Evolutionary conservation across 2,888 invertebrate genomes (phyloP).

Genomic region (Charanyca ferruginea): DNA sequence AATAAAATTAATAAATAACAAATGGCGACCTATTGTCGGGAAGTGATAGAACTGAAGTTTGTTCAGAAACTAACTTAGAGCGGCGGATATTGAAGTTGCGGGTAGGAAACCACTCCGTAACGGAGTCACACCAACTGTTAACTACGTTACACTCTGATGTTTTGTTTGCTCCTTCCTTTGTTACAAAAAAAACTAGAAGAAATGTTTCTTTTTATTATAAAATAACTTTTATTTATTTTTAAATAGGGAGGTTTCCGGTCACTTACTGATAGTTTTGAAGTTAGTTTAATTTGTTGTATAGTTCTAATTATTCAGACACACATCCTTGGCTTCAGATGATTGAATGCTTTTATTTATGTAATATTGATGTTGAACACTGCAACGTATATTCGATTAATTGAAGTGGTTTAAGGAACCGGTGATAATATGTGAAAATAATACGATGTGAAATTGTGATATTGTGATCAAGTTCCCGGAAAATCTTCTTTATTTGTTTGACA

Average conservation of each 20-base stretch:
- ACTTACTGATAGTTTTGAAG: too few relatives aligned
- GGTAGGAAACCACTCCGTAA: constrained; percentile 62
- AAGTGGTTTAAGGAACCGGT: neutral
- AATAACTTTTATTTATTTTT: neutral
- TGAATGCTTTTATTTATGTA: too few relatives aligned
- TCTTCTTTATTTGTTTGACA: neutral
- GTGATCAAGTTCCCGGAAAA: neutral
- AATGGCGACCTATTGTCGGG: constrained; percentile 53
- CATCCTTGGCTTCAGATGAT: too few relatives aligned
- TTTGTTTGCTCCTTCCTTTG: constrained; percentile 55
- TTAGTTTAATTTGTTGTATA: too few relatives aligned
- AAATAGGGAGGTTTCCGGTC: neutral
- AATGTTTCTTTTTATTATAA: constrained; percentile 1
- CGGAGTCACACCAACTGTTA: constrained; percentile 63
- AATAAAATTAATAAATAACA: constrained; percentile 63
- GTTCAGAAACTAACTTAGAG: constrained; percentile 61
- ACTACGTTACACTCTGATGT: constrained; percentile 57
- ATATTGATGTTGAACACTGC: too few relatives aligned
- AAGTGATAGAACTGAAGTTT: constrained; percentile 58
- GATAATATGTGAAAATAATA: neutral
- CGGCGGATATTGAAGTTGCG: constrained; percentile 64
- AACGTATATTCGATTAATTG: neutral
- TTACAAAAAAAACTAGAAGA: constrained; percentile 36
- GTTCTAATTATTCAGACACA: too few relatives aligned
- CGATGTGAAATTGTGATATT: neutral